Conservation (phyloP, 2,888 invertebrate genomes). For the Tipula lateralis region DNA sequence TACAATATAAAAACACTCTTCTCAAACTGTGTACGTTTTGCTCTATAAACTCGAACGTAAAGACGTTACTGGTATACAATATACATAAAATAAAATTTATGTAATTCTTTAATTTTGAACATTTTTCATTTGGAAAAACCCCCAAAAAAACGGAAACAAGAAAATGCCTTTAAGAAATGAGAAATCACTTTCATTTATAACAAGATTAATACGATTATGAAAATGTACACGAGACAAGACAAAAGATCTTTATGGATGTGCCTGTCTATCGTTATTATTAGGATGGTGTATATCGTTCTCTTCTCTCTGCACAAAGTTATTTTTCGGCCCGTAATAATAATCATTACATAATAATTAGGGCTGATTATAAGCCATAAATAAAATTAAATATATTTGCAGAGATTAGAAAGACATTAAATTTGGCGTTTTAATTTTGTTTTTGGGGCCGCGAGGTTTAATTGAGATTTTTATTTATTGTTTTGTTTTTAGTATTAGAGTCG, state of each 20-base stretch:
- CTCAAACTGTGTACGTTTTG: neutral
- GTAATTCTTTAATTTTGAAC: constrained; percentile 9
- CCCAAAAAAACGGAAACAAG: neutral
- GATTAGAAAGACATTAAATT: neutral
- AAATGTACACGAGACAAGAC: neutral
- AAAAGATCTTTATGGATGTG: neutral
- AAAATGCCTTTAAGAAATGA: constrained; percentile 19
- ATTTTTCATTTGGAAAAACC: neutral
- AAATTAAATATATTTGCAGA: neutral
- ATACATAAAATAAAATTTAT: neutral
- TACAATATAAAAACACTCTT: neutral
- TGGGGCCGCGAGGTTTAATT: neutral
- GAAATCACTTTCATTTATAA: constrained; percentile 24
- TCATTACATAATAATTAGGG: neutral
- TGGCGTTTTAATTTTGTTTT: neutral
- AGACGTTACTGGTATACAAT: neutral
- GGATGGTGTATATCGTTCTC: neutral
- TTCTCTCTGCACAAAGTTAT: neutral
- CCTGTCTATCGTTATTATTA: neutral
- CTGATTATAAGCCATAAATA: neutral
- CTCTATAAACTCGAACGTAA: neutral
- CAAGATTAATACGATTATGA: constrained; percentile 19
- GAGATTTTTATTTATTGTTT: neutral
- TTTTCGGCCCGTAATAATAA: neutral
- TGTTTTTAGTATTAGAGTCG: neutral